Evolutionary conservation across 2,113 vertebrate genomes (phyloP).

Genomic region (Lasiurus borealis): DNA sequence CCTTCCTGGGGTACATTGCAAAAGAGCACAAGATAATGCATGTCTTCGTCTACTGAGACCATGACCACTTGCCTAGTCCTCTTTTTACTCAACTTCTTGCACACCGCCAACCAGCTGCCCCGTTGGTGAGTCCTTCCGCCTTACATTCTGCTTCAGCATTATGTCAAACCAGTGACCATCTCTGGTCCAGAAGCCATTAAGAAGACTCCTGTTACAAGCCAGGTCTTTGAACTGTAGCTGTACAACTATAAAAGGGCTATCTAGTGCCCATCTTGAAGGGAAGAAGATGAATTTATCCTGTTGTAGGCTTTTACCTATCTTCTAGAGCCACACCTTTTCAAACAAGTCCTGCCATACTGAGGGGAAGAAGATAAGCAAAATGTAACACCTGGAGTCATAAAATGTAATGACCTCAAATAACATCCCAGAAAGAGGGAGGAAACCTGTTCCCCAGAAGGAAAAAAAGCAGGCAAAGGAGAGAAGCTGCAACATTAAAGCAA

Average conservation of each 20-base stretch:
- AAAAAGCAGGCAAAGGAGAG: background rate
- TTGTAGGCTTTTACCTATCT: background rate
- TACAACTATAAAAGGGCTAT: background rate
- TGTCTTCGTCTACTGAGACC: background rate
- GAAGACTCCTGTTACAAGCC: slow-evolving; percentile 2
- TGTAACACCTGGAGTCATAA: background rate
- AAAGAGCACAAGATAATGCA: background rate
- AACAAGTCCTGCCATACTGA: slow-evolving; percentile 33
- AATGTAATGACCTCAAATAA: slow-evolving; percentile 4
- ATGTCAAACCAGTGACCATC: background rate
- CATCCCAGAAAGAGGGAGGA: background rate
- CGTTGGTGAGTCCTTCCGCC: background rate
- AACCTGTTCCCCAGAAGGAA: background rate
- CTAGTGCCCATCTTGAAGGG: background rate
- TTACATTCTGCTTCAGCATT: background rate
- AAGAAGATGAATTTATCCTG: background rate
- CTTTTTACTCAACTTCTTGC: slow-evolving; percentile 14
- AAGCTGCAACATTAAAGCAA: slow-evolving; percentile 1
- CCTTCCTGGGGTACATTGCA: background rate
- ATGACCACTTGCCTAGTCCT: background rate
- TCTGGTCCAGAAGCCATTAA: background rate
- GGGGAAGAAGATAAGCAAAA: background rate
- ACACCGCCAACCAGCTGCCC: background rate
- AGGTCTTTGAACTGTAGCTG: background rate
- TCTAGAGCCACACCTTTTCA: slow-evolving; percentile 31